Conservation (phyloP, 2,797 vertebrate genomes). For the Sternotherus odoratus region DNA sequence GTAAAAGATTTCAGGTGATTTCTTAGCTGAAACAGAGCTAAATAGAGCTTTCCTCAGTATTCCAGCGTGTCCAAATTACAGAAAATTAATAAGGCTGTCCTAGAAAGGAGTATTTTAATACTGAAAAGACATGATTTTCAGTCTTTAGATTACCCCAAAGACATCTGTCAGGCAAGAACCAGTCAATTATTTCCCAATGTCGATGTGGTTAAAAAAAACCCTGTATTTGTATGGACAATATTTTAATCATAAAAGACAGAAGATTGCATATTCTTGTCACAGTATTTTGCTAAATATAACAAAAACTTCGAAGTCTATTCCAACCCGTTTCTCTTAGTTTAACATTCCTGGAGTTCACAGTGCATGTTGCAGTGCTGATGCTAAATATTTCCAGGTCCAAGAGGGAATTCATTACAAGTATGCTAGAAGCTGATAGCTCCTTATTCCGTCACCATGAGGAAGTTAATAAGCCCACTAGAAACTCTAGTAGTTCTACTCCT, state of each 20-base stretch:
- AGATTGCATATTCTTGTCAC: background rate
- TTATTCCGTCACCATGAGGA: background rate
- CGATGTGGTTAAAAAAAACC: background rate
- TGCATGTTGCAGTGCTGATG: background rate
- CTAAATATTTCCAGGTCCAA: background rate
- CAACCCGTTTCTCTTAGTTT: background rate
- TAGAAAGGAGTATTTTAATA: background rate
- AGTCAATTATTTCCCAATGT: background rate
- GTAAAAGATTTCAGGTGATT: background rate
- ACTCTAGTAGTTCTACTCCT: background rate
- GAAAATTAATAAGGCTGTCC: background rate
- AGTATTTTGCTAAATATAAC: no score
- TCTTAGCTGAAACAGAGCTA: background rate
- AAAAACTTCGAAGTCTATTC: no score
- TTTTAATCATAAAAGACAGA: background rate
- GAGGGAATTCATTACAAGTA: background rate
- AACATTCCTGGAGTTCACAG: background rate
- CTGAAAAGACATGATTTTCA: background rate
- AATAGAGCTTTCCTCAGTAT: background rate
- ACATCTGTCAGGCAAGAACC: background rate
- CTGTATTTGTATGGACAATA: background rate
- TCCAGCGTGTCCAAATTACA: background rate
- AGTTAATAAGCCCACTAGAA: conserved; percentile 24
- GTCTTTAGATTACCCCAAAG: background rate
- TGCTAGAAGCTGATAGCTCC: background rate